A percentile compares a stretch with the other conserved stretches of the same genome.
Evolutionary conservation across 2,797 vertebrate species (phyloP).

Genomic region (Sebastes wilsoni): DNA sequence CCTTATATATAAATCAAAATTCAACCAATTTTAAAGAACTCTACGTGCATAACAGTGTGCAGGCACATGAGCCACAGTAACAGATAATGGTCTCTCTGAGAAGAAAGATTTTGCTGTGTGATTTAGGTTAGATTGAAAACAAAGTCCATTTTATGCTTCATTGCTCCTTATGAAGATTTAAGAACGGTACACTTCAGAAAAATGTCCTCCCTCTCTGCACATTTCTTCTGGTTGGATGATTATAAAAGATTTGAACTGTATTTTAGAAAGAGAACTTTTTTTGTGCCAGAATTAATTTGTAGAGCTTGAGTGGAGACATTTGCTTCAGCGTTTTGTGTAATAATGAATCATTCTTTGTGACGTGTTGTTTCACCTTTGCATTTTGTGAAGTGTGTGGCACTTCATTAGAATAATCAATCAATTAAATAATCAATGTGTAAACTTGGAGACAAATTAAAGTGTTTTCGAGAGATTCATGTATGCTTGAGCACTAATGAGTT

Average conservation of each 20-base stretch:
- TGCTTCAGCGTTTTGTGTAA: neutral
- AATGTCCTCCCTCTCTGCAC: neutral
- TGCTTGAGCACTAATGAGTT: neutral
- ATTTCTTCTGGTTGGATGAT: constrained; percentile 14
- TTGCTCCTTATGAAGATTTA: constrained; percentile 22
- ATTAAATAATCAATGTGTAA: neutral
- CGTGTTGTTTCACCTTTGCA: neutral
- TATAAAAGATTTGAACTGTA: neutral
- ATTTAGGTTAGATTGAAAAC: constrained; percentile 19
- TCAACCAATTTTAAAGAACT: neutral
- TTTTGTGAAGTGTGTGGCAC: neutral
- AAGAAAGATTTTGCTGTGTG: neutral
- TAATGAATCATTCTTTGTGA: neutral
- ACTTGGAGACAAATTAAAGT: neutral
- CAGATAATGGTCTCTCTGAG: neutral
- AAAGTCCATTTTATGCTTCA: constrained; percentile 39
- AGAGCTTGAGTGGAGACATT: neutral
- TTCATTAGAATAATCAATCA: neutral
- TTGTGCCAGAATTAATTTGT: neutral
- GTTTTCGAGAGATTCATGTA: neutral
- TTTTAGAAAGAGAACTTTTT: neutral
- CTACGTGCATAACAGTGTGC: neutral
- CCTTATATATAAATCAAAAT: neutral
- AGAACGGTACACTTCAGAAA: constrained; percentile 14
- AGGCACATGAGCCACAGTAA: neutral